Evolutionary conservation across 2,888 invertebrate species (phyloP).

Genomic region (Trilocha varians): DNA sequence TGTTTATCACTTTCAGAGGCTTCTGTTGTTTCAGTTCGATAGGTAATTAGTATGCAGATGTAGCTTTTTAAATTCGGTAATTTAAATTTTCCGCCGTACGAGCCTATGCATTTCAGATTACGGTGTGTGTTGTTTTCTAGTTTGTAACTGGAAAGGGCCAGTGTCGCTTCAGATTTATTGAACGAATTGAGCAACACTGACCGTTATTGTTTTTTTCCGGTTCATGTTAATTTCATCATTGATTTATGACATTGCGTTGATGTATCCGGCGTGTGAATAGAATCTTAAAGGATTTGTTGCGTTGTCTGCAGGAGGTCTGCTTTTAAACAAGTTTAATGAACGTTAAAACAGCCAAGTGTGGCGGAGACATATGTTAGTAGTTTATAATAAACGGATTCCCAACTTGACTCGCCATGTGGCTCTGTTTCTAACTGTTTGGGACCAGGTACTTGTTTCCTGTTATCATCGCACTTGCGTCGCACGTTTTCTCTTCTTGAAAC

Average conservation of each 20-base stretch:
- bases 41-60: too few species aligned
- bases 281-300: conserved; percentile 8
- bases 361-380: conserved; percentile 42
- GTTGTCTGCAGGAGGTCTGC: conserved; percentile 30
- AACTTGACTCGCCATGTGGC: conserved; percentile 43
- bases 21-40: too few species aligned
- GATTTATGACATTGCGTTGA: conserved; percentile 12
- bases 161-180: too few species aligned
- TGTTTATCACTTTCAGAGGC: too few species aligned
- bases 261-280: conserved; percentile 6
- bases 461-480: conserved; percentile 34
- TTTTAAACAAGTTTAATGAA: conserved; percentile 25
- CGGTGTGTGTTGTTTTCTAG: too few species aligned
- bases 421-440: conserved; percentile 37
- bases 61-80: too few species aligned
- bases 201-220: conserved; percentile 20
- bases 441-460: conserved; percentile 51
- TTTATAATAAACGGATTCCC: conserved; percentile 37
- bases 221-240: conserved; percentile 9
- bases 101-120: too few species aligned
- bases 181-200: conserved; percentile 8
- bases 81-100: too few species aligned
- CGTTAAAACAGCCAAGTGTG: conserved; percentile 29
- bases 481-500: too few species aligned
- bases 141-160: too few species aligned